Conservation (phyloP, 2,888 invertebrate species). For the Lymantria monacha region DNA sequence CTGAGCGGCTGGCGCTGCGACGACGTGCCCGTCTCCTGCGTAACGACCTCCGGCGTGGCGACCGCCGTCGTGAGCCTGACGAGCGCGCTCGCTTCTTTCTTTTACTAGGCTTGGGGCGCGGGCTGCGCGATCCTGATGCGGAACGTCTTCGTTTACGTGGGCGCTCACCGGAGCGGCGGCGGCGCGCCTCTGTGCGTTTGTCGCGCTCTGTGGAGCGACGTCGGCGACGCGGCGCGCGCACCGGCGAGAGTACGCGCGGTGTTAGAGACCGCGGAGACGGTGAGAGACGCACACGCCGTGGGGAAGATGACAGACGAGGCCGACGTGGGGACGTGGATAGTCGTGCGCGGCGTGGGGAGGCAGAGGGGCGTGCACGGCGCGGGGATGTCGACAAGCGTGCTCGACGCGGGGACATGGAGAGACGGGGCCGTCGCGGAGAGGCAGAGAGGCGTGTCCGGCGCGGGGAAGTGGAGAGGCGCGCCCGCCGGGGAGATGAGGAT, state of each 20-base stretch:
- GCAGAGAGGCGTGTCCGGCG: constrained; percentile 13
- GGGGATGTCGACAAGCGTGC: constrained; percentile 28
- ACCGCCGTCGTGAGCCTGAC: constrained; percentile 37
- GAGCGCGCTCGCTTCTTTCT: constrained; percentile 58
- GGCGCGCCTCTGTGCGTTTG: constrained; percentile 38
- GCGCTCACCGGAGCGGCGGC: constrained; percentile 43
- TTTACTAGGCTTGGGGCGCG: constrained; percentile 48
- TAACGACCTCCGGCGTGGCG: constrained; percentile 37
- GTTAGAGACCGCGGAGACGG: constrained; percentile 37
- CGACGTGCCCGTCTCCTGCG: constrained; percentile 33
- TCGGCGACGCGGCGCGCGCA: constrained; percentile 35
- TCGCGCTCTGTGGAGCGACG: constrained; percentile 39
- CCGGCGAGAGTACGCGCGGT: constrained; percentile 34
- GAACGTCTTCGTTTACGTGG: constrained; percentile 49
- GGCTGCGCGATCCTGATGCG: constrained; percentile 32
- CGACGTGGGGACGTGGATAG: constrained; percentile 28
- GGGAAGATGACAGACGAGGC: constrained; percentile 37
- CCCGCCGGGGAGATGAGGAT: constrained; percentile 22
- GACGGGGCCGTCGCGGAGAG: constrained; percentile 9
- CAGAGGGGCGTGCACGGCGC: constrained; percentile 25
- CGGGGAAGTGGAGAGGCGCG: constrained; percentile 23
- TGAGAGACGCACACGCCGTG: constrained; percentile 20
- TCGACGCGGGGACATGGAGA: constrained; percentile 6
- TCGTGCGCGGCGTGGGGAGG: constrained; percentile 12
- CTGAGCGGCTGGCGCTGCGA: constrained; percentile 28